Conservation (phyloP, 2,113 vertebrate genomes). For the Aleadryas rufinucha region DNA sequence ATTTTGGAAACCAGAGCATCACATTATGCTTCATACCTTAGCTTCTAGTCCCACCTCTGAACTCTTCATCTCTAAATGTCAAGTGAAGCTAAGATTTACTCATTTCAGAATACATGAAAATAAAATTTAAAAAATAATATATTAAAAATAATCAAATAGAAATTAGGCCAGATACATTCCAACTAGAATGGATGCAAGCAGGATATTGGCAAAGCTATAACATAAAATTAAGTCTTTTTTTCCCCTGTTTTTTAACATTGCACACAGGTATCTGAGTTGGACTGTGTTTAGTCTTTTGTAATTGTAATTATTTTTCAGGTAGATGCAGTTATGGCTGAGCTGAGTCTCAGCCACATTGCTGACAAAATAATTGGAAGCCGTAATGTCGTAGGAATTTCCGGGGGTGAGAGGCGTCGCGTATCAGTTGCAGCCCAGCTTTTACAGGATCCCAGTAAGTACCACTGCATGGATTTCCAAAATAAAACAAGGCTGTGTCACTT, state of each 20-base stretch:
- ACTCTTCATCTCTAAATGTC: background rate
- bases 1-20: background rate
- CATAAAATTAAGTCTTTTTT: background rate
- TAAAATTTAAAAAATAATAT: background rate
- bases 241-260: rapidly evolving
- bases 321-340: slow-evolving; percentile 83
- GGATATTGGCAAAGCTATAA: background rate
- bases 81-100: background rate
- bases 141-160: background rate
- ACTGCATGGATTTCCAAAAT: background rate
- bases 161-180: background rate
- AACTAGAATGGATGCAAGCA: background rate
- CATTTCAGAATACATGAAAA: background rate
- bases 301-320: slow-evolving; percentile 74
- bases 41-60: background rate
- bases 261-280: background rate
- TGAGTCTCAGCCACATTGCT: slow-evolving; percentile 87
- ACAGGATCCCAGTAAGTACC: slow-evolving; percentile 91
- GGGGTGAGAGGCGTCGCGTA: slow-evolving; percentile 87
- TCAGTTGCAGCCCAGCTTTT: slow-evolving; percentile 92
- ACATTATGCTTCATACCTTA: background rate
- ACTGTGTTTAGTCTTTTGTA: background rate
- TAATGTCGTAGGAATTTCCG: slow-evolving; percentile 84
- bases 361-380: slow-evolving; percentile 84
- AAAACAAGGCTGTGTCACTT: background rate